These are phyloP conservation scores for Grammomys dolichurus DNA, from an alignment of 2,113 vertebrate species.

Conservation along the genomic window DNA sequence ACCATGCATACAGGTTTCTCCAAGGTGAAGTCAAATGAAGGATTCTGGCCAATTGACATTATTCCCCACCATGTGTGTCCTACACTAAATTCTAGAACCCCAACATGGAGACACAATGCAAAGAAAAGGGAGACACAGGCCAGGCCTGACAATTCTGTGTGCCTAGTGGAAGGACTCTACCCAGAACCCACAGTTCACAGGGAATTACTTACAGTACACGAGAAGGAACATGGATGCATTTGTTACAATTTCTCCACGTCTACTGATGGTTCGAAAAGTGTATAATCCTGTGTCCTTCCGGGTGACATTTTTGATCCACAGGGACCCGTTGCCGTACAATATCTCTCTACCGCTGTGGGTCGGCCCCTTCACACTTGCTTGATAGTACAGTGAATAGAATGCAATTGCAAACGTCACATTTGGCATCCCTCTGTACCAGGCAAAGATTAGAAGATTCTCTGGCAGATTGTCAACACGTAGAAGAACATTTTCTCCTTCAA, in stretches of 20 bases:
- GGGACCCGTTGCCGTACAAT: neutral
- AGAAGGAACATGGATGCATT: neutral
- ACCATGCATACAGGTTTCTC: too few species aligned
- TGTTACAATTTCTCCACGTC: rapidly evolving
- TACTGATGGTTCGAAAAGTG: neutral
- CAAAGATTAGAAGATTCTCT: rapidly evolving
- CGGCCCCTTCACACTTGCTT: rapidly evolving
- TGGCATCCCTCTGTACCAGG: neutral
- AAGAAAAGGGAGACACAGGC: neutral
- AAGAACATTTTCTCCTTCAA: too few species aligned
- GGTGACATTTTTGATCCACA: neutral
- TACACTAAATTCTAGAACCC: neutral
- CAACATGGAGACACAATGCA: neutral
- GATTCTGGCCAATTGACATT: neutral
- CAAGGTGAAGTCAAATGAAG: neutral
- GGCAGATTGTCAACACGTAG: neutral
- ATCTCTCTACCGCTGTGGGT: rapidly evolving
- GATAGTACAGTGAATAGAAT: rapidly evolving
- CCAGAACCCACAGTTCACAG: neutral
- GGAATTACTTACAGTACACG: neutral
- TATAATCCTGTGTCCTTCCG: neutral
- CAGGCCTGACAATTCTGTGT: neutral
- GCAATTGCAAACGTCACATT: rapidly evolving
- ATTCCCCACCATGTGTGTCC: neutral
- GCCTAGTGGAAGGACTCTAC: neutral